Conservation (phyloP, 1,140 invertebrate species). For the Drosophila yakuba region DNA sequence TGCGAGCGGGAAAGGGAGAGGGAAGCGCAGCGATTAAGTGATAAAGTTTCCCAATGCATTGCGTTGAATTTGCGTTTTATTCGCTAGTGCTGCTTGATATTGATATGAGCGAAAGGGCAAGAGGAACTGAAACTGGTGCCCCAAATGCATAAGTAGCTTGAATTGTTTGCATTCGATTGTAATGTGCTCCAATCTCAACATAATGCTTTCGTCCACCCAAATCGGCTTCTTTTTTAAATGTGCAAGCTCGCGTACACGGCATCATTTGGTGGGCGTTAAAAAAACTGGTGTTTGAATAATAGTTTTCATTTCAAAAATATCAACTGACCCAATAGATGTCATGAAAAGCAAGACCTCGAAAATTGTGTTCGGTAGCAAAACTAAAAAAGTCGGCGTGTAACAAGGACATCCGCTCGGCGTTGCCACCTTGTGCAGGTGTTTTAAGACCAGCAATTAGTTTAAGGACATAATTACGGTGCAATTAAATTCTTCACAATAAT, state of each 20-base stretch:
- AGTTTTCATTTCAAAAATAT: not conserved
- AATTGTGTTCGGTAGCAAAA: not conserved
- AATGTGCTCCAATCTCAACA: not conserved
- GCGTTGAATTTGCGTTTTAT: not conserved
- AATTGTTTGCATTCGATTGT: not conserved
- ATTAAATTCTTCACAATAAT: not conserved
- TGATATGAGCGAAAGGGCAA: not conserved
- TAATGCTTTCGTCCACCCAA: not conserved
- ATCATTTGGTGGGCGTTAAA: not conserved
- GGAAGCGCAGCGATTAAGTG: not conserved
- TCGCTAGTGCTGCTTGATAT: not conserved
- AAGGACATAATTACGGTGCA: not conserved
- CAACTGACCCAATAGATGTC: not conserved
- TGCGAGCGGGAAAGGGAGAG: no score
- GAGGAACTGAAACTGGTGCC: not conserved
- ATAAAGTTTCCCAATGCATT: not conserved
- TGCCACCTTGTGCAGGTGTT: not conserved
- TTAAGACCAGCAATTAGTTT: not conserved
- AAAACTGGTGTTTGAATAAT: not conserved
- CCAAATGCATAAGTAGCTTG: not conserved
- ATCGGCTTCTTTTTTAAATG: not conserved
- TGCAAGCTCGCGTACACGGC: not conserved
- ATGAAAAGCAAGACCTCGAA: not conserved
- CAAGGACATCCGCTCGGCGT: constrained; percentile 1
- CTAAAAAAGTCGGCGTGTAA: not conserved